Base-by-base conservation (phyloP, 2,797 vertebrate genomes). In the Florisuga fusca region DNA sequence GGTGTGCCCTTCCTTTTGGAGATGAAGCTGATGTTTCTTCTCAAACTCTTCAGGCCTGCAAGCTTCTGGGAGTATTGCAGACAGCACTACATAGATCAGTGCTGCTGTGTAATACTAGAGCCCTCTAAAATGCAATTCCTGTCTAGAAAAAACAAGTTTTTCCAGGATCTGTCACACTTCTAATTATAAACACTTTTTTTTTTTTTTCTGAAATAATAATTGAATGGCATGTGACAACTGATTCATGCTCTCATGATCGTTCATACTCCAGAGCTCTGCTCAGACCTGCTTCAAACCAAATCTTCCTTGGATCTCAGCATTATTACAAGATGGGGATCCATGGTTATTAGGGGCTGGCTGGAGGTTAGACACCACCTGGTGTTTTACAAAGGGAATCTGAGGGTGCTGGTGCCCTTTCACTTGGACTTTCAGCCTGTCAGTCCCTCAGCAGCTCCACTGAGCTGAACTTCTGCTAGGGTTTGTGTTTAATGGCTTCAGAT, bases 141-240 rank as follows among this genome's bases (percentile, higher is more conserved):
- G 50, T 81, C 46, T 48, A 80, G 84, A 43, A 79, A 78, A 61
- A 9, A 12, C n/a, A 25, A 7, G 43, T 71, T 87, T 46, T 50
- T 61, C 68, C 51, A 36, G 77, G 79, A 92, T 15, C 34, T 9
- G 4, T 58, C 38, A 58, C 5, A 5, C 38, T 83, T 86, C 38
- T 94, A 74, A 92, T 92, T 87, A 46, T 57, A 71, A 95, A 68
- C 48, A 90, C 36, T 41, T 61, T 77, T 48, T 29, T 43, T 41
- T 61, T 77, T 48, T 29, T 55, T 17, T 4, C 58, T 38, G 43
- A 46, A 51, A 61, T 29, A 54, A 38, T 67, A 31, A 22, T 85
- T 2, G 5, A 25, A 38, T 76, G 73, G 31, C 64, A n/a, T 69
- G 45, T 83, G 66, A 88, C 79, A 79, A 90, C 43, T 58, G 86